These are phyloP conservation scores for Nannobrachium achirus DNA, from an alignment of 2,113 vertebrate genomes.

Conservation along the genomic window DNA sequence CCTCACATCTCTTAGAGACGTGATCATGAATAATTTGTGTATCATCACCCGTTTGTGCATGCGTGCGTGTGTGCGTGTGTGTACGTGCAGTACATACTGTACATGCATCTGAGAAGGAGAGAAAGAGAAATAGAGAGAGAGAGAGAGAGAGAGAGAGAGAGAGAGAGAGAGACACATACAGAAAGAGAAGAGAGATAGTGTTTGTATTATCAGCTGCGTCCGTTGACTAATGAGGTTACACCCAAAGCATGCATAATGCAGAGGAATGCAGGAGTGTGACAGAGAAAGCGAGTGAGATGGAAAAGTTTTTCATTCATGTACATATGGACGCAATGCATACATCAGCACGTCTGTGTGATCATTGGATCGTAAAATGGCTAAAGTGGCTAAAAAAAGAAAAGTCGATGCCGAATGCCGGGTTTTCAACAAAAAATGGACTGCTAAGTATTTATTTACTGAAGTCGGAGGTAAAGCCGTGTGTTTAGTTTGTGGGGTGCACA, in stretches of 20 bases:
- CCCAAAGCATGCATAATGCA: conserved; percentile 65
- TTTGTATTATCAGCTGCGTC: conserved; percentile 45
- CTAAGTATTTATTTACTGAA: no score
- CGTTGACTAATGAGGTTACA: conserved; percentile 68
- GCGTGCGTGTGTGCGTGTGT: background rate
- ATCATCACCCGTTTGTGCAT: conserved; percentile 12
- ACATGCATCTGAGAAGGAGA: background rate
- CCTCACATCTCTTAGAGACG: conserved; percentile 29
- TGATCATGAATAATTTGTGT: conserved; percentile 41
- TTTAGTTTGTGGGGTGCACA: no score
- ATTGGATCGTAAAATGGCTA: no score
- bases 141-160: no score
- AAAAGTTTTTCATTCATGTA: no score
- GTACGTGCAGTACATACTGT: background rate
- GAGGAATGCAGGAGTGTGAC: conserved; percentile 25
- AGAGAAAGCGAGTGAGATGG: background rate
- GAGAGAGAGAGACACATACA: conserved; percentile 11
- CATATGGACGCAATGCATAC: no score
- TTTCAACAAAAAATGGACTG: no score
- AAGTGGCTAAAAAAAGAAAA: no score
- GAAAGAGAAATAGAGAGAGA: no score
- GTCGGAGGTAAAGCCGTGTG: no score
- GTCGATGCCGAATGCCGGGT: no score
- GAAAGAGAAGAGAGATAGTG: conserved; percentile 25
- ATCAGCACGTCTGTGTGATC: no score